phyloP scores from a whole-genome alignment of 2,113 vertebrate species.

The Phalacrocorax brasilianus region DNA sequence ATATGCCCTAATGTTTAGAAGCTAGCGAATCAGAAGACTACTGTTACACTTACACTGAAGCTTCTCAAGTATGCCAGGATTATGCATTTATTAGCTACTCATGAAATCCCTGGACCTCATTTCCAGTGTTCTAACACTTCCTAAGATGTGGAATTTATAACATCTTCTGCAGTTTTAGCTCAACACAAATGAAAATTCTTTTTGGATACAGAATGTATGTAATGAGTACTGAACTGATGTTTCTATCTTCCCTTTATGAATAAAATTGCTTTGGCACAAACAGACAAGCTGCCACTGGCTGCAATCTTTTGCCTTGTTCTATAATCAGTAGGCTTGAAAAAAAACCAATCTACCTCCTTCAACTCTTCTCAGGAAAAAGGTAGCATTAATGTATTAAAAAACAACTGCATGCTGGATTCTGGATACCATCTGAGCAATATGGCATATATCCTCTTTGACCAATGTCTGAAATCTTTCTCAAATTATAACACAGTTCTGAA shows the following conservation, averaged over 20 bases:
- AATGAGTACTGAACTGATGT: not conserved
- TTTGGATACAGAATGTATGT: not conserved
- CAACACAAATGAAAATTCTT: not conserved
- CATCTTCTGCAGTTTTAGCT: not conserved
- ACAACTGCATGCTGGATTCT: not conserved
- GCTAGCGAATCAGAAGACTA: not conserved
- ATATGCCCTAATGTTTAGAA: not conserved
- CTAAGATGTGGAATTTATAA: not conserved
- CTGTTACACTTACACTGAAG: not conserved
- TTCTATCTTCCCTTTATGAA: not conserved
- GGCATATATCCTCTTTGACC: not conserved
- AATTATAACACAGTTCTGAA: not conserved
- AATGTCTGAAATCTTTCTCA: not conserved
- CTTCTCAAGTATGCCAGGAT: not conserved
- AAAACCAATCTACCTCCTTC: not conserved
- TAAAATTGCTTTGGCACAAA: not conserved
- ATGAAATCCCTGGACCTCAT: not conserved
- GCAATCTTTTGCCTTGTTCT: not conserved
- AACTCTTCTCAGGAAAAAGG: not conserved
- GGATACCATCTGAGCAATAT: not conserved
- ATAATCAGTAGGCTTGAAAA: not conserved
- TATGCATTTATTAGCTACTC: not conserved
- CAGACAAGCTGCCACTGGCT: not conserved
- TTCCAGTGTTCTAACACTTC: not conserved
- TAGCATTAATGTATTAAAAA: not conserved